Conservation (phyloP, 2,888 invertebrate species). For the Hyles lineata region DNA sequence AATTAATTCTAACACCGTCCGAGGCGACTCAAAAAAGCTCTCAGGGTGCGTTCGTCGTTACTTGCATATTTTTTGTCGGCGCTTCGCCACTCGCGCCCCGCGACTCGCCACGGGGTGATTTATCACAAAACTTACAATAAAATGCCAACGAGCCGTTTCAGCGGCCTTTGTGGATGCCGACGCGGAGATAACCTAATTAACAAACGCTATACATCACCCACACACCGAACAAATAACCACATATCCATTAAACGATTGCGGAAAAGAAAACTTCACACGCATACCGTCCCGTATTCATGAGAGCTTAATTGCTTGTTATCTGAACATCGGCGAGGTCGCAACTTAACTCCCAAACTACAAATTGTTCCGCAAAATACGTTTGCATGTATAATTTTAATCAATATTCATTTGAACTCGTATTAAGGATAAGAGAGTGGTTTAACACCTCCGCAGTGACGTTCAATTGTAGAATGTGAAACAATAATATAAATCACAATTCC, state of each 20-base stretch:
- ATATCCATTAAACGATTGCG: conserved; percentile 68
- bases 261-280: conserved; percentile 54
- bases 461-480: conserved; percentile 23
- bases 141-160: conserved; percentile 82
- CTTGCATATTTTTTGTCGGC: conserved; percentile 83
- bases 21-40: conserved; percentile 78
- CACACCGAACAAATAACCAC: conserved; percentile 45
- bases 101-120: conserved; percentile 79
- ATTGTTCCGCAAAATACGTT: conserved; percentile 33
- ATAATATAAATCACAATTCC: conserved; percentile 16
- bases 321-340: conserved; percentile 63
- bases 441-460: conserved; percentile 12
- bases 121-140: conserved; percentile 81
- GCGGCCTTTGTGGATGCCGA: conserved; percentile 80
- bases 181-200: conserved; percentile 82
- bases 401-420: conserved; percentile 1
- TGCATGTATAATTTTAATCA: conserved; percentile 43
- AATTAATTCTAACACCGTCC: conserved; percentile 78
- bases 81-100: conserved; percentile 71
- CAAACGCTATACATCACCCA: conserved; percentile 79
- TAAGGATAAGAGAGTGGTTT: background rate
- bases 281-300: conserved; percentile 45
- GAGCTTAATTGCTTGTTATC: conserved; percentile 70
- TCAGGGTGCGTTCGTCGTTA: conserved; percentile 79
- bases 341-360: conserved; percentile 35